These are phyloP conservation scores for Pelecanus crispus DNA, from an alignment of 2,113 vertebrate species.

Conservation along the genomic window DNA sequence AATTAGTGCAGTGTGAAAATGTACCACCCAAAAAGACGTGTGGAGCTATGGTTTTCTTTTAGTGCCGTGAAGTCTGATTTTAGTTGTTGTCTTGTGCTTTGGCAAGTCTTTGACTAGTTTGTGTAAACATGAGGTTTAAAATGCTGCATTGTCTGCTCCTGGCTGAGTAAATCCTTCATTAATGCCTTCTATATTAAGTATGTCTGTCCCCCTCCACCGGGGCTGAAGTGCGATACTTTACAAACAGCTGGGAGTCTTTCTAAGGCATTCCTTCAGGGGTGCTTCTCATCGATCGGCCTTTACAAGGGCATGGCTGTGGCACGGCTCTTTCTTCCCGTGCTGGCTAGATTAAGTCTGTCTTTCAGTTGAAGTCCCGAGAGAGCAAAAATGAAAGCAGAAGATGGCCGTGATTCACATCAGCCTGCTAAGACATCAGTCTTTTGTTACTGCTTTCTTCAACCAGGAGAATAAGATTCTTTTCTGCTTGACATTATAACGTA, in stretches of 20 bases:
- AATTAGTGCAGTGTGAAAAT: not conserved
- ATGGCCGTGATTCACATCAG: not conserved
- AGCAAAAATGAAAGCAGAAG: conserved; percentile 20
- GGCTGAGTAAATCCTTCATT: conserved; percentile 20
- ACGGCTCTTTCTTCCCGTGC: not conserved
- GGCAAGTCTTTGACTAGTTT: not conserved
- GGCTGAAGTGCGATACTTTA: not conserved
- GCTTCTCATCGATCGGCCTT: not conserved
- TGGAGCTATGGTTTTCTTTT: not conserved
- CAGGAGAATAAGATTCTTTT: not conserved
- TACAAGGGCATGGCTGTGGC: not conserved
- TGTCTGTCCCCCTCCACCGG: not conserved
- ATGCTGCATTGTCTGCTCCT: not conserved
- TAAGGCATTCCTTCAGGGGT: not conserved
- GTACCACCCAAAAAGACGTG: not conserved
- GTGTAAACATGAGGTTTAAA: conserved; percentile 2
- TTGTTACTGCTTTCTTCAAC: not conserved
- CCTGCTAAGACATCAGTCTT: not conserved
- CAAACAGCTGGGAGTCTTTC: conserved; percentile 21
- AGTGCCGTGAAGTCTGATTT: not conserved
- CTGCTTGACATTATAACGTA: not conserved
- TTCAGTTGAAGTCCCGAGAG: not conserved
- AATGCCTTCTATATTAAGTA: conserved; percentile 19
- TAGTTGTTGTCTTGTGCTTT: not conserved
- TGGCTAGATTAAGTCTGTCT: not conserved